These are phyloP conservation scores for Lophius piscatorius DNA, from an alignment of 2,113 vertebrate genomes.

Conservation along the genomic window DNA sequence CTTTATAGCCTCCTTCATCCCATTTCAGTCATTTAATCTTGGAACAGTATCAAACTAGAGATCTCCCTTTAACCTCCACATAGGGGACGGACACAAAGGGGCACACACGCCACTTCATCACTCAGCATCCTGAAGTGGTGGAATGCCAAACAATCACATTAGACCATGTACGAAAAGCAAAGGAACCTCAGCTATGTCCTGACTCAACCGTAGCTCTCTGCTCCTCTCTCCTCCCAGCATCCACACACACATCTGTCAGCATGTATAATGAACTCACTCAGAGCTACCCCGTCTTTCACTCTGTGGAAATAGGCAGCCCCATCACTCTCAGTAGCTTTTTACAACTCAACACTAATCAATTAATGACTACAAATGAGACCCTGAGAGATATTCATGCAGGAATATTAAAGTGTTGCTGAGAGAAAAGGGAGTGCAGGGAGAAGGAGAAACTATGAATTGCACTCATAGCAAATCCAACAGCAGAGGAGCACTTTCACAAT, in stretches of 20 bases:
- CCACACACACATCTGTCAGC: conserved; percentile 67
- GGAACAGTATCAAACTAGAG: conserved; percentile 72
- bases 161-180: conserved; percentile 46
- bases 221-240: conserved; percentile 39
- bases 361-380: conserved; percentile 68
- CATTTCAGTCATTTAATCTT: conserved; percentile 75
- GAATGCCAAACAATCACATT: conserved; percentile 78
- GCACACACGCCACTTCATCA: conserved; percentile 65
- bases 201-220: conserved; percentile 50
- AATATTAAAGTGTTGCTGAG: conserved; percentile 48
- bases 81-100: conserved; percentile 62
- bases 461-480: conserved; percentile 44
- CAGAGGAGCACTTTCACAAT: conserved; percentile 38
- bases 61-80: conserved; percentile 73
- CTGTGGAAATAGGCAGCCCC: conserved; percentile 54
- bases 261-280: conserved; percentile 63
- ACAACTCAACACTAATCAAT: conserved; percentile 73
- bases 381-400: conserved; percentile 47
- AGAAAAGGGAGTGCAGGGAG: conserved; percentile 22
- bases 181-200: conserved; percentile 41
- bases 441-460: conserved; percentile 48
- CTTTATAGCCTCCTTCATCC: conserved; percentile 43
- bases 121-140: conserved; percentile 58
- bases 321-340: conserved; percentile 70
- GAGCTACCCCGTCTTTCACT: conserved; percentile 64